Base-by-base conservation (phyloP, 1,140 invertebrate genomes). In the Megathymus violae region DNA sequence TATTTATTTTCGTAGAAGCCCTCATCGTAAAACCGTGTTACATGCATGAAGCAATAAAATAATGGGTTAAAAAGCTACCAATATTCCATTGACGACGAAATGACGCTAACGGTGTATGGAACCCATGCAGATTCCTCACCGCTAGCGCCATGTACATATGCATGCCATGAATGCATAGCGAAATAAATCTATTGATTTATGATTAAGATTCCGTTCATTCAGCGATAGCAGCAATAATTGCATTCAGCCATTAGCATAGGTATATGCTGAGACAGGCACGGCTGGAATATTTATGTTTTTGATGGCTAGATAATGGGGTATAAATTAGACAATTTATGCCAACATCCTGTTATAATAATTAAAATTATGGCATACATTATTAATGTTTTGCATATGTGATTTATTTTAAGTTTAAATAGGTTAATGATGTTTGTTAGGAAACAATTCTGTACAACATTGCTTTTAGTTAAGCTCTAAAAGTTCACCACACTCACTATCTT, bases 141-240 rank as follows among this genome's bases (percentile, higher is more conserved):
- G 52, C 19, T 66, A 71, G 76, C 74, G 76, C 76, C 76, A 59
- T 69, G 38, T 64, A n/a, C n/a, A n/a, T n/a, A 48, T 48, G 68
- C 69, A 72, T 63, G 61, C 63, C 16, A n/a, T 67, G 69, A 69
- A 68, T 72, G 62, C 50, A 67, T 60, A 67, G 48, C 52, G 48
- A 61, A 69, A 69, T 76, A 67, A 69, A 72, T 46, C 67, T 64
- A 71, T 75, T 76, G 71, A 82, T 76, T 78, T 72, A 80, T 74
- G 65, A 74, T 85, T 85, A 69, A 68, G 69, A 85, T 85, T 82
- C 80, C 65, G 67, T 76, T 69, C 77, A 71, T 74, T 50, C 69
- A 71, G 64, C 72, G 69, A 80, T 78, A 74, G 74, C 67, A 76
- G 76, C 74, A 76, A 81, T 79, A 78, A 81, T 81, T 79, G 77